A percentile compares a stretch with the other conserved stretches of the same genome.
These are phyloP conservation scores for Muntiacus muntjak DNA, from an alignment of 2,113 vertebrate genomes.

Conservation along the genomic window DNA sequence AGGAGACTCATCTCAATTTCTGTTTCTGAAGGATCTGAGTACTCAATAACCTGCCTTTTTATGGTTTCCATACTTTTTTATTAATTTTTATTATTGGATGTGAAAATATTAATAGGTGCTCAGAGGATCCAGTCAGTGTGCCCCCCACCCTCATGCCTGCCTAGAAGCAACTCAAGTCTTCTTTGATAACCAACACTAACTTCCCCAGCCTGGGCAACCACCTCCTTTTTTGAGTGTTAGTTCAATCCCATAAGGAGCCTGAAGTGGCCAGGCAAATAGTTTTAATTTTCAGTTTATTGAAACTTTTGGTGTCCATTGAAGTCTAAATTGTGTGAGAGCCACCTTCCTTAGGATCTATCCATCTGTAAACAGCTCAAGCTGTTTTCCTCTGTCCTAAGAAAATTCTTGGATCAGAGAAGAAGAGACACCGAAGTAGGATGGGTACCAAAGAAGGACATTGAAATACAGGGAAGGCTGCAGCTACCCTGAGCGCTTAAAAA, in stretches of 20 bases:
- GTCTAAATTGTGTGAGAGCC: neutral
- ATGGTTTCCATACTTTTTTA: neutral
- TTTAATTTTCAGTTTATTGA: neutral
- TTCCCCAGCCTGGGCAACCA: neutral
- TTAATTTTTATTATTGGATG: neutral
- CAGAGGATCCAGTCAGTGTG: neutral
- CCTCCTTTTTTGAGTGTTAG: neutral
- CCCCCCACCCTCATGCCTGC: neutral
- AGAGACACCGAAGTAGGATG: neutral
- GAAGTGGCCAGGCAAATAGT: neutral
- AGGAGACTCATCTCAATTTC: neutral
- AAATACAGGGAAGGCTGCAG: neutral
- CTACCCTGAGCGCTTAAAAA: neutral
- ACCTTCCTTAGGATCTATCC: neutral
- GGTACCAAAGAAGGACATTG: neutral
- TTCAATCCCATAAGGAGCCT: neutral
- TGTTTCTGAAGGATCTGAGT: neutral
- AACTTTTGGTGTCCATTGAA: neutral
- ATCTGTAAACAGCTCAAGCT: neutral
- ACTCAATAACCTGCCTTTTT: neutral
- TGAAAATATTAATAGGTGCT: neutral
- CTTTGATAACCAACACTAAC: neutral
- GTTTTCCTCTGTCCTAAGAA: neutral
- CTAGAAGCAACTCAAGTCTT: neutral
- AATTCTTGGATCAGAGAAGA: neutral